Base-by-base conservation (phyloP, 2,888 invertebrate species). In the Drosophila subsilvestris region DNA sequence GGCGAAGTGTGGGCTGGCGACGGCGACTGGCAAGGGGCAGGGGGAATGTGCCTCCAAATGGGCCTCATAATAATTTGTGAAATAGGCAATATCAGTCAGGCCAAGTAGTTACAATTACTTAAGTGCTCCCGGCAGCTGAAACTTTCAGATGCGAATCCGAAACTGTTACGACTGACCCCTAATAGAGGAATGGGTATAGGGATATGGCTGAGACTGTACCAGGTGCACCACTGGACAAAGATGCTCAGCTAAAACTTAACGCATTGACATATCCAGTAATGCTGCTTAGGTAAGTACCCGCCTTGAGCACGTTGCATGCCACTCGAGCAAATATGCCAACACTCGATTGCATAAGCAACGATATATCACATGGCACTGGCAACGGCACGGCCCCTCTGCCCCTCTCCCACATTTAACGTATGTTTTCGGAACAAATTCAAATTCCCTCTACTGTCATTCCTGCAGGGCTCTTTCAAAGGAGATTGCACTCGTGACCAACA, bases 31-130 rank as follows among this genome's bases (percentile, higher is more conserved):
- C 58, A 57, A 58, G 43, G 55, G 50, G 56, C 25, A 50, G 43
- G 49, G 57, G 45, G 74, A 84, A 86, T 80, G 86, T 80, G 84
- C 77, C 81, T 77, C 76, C 76, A 84, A 86, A 84, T 81, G 87
- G 79, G 79, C 72, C 81, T 78, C 88, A 84, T 84, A 84, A 84
- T 84, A 84, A 84, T 84, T 84, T 84, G 83, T 86, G 88, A 86
- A 84, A 84, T 84, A 82, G 88, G 88, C 83, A 86, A 84, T 84
- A 86, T 84, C 83, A 84, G 83, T 84, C 86, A 80, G 86, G 80
- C 66, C 71, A 76, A 84, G 83, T 84, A 84, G 83, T 84, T 88
- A 84, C 83, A 84, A 84, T 84, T 84, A 84, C 83, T 82, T 88
- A 84, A 88, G 88, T 88, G 88, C 86, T 75, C 74, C 54, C 49